phyloP scores from a whole-genome alignment of 2,113 vertebrate genomes.

The Leptocoma aspasia region DNA sequence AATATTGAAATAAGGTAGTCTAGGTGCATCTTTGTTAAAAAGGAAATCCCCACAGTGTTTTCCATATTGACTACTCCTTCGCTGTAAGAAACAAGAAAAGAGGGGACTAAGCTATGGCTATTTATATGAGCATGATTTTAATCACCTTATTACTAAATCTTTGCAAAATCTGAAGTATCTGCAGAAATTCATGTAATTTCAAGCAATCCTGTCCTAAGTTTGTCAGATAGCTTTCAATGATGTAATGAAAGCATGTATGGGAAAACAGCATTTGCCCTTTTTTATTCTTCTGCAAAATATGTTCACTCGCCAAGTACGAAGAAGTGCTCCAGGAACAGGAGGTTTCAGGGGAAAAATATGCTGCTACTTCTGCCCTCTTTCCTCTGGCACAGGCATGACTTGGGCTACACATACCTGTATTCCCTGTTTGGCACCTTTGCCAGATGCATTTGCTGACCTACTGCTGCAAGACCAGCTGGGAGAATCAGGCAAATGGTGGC shows the following conservation, averaged over 20 bases:
- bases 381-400: not conserved
- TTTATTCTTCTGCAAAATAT: not conserved
- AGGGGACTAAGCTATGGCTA: not conserved
- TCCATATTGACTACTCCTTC: not conserved
- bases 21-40: not conserved
- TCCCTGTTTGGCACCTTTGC: not conserved
- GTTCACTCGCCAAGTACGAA: accelerated
- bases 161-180: not conserved
- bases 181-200: not conserved
- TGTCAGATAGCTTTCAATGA: not conserved
- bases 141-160: not conserved
- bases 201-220: not conserved
- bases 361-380: not conserved
- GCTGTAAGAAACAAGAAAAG: not conserved
- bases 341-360: not conserved
- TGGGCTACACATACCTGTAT: not conserved
- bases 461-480: not conserved
- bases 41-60: not conserved
- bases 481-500: not conserved
- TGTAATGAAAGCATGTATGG: not conserved
- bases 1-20: not conserved
- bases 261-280: not conserved
- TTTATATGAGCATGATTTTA: not conserved
- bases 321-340: not conserved
- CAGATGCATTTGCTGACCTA: not conserved